Percentiles rank a stretch among this genome's conserved stretches.
Evolutionary conservation across 2,113 vertebrate species (phyloP).

Genomic region (Urocitellus parryii): DNA sequence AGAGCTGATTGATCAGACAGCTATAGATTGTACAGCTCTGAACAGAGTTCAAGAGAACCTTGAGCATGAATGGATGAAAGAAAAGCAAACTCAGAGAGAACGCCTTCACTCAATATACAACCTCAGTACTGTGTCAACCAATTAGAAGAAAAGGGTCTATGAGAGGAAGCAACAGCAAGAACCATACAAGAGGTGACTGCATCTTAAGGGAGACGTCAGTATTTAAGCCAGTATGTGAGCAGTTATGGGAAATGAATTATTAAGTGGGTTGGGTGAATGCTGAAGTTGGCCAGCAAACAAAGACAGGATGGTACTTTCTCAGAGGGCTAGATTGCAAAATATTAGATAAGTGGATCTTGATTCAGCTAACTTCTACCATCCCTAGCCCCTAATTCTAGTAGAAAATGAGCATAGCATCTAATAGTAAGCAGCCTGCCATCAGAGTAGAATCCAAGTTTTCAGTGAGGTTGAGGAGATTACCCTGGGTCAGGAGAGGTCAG

Average conservation of each 20-base stretch:
- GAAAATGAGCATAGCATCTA: not conserved
- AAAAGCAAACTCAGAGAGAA: not conserved
- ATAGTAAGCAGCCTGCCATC: not conserved
- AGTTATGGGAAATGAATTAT: constrained; percentile 24
- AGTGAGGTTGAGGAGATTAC: not conserved
- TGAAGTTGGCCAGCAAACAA: constrained; percentile 25
- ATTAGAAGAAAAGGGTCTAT: not conserved
- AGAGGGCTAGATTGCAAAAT: not conserved
- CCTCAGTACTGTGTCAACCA: not conserved
- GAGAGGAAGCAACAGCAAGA: not conserved
- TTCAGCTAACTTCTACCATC: not conserved
- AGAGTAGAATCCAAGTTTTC: not conserved
- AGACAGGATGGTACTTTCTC: constrained; percentile 37
- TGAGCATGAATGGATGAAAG: not conserved
- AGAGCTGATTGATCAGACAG: not conserved
- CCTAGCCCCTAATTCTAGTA: not conserved
- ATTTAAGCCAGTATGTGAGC: not conserved
- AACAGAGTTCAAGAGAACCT: not conserved
- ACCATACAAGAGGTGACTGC: not conserved
- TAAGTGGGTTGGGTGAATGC: not conserved
- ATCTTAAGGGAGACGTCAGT: not conserved
- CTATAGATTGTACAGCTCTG: not conserved
- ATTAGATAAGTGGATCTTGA: not conserved
- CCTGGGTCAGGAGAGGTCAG: not conserved
- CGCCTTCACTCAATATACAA: not conserved